Conservation (phyloP, 2,113 vertebrate genomes). For the Daubentonia madagascariensis region DNA sequence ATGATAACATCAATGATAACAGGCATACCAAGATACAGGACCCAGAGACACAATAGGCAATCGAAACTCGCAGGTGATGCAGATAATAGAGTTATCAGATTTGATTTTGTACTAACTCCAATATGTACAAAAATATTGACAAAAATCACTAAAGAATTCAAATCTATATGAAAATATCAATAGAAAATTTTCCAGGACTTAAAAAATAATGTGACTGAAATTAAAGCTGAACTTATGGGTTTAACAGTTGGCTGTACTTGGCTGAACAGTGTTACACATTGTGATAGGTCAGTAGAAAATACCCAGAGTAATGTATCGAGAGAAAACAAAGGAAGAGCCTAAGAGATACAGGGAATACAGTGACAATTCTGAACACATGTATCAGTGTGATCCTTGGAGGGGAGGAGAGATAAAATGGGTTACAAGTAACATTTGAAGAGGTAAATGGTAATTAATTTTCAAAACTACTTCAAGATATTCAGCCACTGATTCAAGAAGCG, state of each 20-base stretch:
- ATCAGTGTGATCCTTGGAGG: background rate
- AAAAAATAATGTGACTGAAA: background rate
- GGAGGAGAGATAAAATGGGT: background rate
- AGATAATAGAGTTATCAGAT: background rate
- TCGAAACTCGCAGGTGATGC: background rate
- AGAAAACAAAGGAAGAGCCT: background rate
- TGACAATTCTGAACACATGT: background rate
- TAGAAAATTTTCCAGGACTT: background rate
- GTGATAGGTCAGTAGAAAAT: background rate
- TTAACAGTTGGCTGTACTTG: background rate
- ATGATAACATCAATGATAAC: background rate
- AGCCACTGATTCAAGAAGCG: background rate
- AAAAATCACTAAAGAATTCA: background rate
- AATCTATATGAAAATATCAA: background rate
- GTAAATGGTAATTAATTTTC: background rate
- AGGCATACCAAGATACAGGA: background rate
- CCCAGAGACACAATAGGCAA: background rate
- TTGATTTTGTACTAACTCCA: background rate
- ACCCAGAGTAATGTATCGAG: background rate
- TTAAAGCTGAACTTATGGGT: background rate
- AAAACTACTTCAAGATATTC: background rate
- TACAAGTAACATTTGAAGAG: background rate
- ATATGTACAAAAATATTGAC: background rate
- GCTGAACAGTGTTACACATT: background rate
- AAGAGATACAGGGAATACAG: background rate